These are phyloP conservation scores for Semnornis frantzii DNA, from an alignment of 2,113 vertebrate species.

Conservation along the genomic window DNA sequence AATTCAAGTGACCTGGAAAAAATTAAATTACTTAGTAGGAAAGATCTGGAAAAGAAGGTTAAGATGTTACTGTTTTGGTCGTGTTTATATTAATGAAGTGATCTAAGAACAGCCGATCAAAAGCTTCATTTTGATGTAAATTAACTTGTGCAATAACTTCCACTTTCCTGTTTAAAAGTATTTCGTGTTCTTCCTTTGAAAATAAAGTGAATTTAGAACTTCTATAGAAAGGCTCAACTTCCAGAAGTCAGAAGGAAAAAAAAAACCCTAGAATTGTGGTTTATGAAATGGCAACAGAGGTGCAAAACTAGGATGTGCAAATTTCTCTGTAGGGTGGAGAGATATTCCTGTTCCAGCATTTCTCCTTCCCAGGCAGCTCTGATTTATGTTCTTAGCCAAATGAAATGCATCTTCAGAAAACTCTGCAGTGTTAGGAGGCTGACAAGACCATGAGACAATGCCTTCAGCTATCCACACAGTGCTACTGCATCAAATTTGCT, in stretches of 20 bases:
- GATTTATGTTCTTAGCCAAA: not conserved
- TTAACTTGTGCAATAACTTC: not conserved
- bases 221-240: not conserved
- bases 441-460: not conserved
- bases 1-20: not conserved
- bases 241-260: not conserved
- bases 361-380: not conserved
- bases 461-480: not conserved
- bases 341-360: not conserved
- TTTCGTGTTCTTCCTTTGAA: slow-evolving; percentile 14
- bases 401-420: not conserved
- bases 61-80: not conserved
- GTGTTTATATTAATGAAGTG: not conserved
- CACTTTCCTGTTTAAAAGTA: not conserved
- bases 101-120: not conserved
- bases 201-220: not conserved
- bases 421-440: not conserved
- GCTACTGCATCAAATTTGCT: not conserved
- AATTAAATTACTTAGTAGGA: not conserved
- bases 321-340: not conserved
- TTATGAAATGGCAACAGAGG: not conserved
- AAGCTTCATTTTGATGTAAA: not conserved
- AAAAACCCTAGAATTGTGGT: not conserved
- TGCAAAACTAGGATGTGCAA: not conserved
- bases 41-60: not conserved